phyloP scores from a whole-genome alignment of 2,888 invertebrate species.

The Polyommatus icarus region DNA sequence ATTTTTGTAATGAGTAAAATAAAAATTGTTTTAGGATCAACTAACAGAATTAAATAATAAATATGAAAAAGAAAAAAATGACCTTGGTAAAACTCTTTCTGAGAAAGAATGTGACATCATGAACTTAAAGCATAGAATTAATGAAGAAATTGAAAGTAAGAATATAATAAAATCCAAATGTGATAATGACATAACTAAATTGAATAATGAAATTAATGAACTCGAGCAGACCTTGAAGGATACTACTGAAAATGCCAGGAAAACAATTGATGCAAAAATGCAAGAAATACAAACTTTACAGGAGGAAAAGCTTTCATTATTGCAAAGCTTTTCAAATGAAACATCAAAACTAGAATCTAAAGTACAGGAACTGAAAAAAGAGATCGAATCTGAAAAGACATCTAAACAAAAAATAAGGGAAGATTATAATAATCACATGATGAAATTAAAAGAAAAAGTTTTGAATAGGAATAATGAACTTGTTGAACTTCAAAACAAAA shows the following conservation, averaged over 20 bases:
- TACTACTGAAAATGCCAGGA: constrained; percentile 52
- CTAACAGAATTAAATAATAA: constrained; percentile 50
- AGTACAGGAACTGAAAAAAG: constrained; percentile 53
- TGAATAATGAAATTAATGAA: constrained; percentile 65
- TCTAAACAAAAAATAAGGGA: constrained; percentile 59
- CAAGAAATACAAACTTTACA: constrained; percentile 63
- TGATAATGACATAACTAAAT: constrained; percentile 57
- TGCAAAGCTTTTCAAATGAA: constrained; percentile 62
- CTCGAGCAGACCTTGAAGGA: constrained; percentile 61
- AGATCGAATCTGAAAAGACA: constrained; percentile 58
- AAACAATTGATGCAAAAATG: constrained; percentile 57
- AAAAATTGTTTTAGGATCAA: constrained; percentile 50
- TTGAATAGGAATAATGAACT: constrained; percentile 68
- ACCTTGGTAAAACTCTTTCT: constrained; percentile 49
- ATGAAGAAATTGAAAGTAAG: constrained; percentile 64
- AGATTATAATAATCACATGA: constrained; percentile 60
- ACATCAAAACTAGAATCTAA: constrained; percentile 56
- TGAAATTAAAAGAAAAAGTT: constrained; percentile 68
- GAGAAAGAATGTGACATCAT: constrained; percentile 59
- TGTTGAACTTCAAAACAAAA: constrained; percentile 65
- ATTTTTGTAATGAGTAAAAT: not conserved
- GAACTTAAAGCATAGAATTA: constrained; percentile 61
- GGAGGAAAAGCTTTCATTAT: constrained; percentile 63
- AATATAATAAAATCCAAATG: constrained; percentile 54
- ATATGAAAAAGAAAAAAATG: constrained; percentile 51